Evolutionary conservation across 2,797 vertebrate genomes (phyloP), one percentile per base, ranked within the genome.

Genomic region (Tragopan temminckii): DNA sequence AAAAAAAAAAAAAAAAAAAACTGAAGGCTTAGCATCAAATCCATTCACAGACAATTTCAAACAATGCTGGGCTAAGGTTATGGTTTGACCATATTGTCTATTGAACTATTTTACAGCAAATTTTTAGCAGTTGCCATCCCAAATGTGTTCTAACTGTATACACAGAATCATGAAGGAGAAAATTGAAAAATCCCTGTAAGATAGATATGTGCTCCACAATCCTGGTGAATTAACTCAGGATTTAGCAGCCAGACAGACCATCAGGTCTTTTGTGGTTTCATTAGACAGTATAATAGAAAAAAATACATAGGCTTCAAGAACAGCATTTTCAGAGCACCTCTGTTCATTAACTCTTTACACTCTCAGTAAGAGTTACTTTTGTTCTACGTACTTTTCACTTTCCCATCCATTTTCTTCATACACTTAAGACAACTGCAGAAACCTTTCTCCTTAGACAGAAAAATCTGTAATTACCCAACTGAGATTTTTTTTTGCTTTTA

Each of bases 161-260:
- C 3, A 21, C 1, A 29, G 55, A 80, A 3, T 12, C 13, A 3
- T 7, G 11, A 72, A 10, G 7, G n/a, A 69, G 24, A 85, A 88
- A 80, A 78, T 0, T 7, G 16, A 50, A 64, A 79, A 35, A 64
- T 3, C 24, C 31, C 35, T 16, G 14, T 12, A 5, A 46, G 57
- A n/a, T 5, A 38, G 35, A 31, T 5, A 27, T 13, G 8, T 29
- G 13, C 11, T 18, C 46, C 46, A 21, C 0, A 2, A 2, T 59
- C 8, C 42, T 29, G 10, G 5, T 15, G 66, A 68, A 17, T 45
- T 35, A 66, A 42, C 33, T 14, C 14, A 27, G 11, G 12, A 48
- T 42, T 50, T 59, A 64, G 19, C 3, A 0, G 53, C 35, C 48
- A 5, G 2, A 31, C 4, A 72, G 4, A 33, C 24, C 5, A 62